phyloP scores from a whole-genome alignment of 2,888 invertebrate species.

The Eledona agricola region DNA sequence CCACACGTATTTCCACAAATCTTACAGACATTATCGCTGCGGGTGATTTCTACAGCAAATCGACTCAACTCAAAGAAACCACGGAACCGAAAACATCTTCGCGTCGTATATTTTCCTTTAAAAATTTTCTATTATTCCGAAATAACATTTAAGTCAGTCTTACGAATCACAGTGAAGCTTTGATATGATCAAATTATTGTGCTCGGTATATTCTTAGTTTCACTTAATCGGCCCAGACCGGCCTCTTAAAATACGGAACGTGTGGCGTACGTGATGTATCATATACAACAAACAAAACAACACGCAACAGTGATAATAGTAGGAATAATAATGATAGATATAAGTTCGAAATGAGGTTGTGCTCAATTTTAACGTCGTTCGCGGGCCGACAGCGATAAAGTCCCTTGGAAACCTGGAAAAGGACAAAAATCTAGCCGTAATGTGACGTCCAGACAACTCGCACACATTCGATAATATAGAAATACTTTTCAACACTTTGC shows the following conservation, averaged over 20 bases:
- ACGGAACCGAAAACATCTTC: slow-evolving; percentile 29
- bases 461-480: slow-evolving; percentile 60
- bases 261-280: slow-evolving; percentile 36
- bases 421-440: slow-evolving; percentile 54
- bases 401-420: slow-evolving; percentile 52
- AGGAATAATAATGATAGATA: too few relatives aligned
- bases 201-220: slow-evolving; percentile 57
- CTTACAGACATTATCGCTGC: slow-evolving; percentile 56
- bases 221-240: slow-evolving; percentile 1
- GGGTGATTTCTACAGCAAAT: slow-evolving; percentile 45
- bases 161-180: slow-evolving; percentile 68
- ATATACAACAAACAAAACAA: too few relatives aligned
- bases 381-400: slow-evolving; percentile 59
- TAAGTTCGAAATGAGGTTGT: slow-evolving; percentile 38
- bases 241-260: slow-evolving; percentile 45
- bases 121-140: slow-evolving; percentile 58
- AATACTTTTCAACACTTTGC: slow-evolving; percentile 61
- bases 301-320: too few relatives aligned
- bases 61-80: slow-evolving; percentile 35
- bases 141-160: slow-evolving; percentile 66
- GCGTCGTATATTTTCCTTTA: slow-evolving; percentile 49
- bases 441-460: slow-evolving; percentile 55
- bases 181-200: slow-evolving; percentile 67
- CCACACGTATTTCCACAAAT: slow-evolving; percentile 54
- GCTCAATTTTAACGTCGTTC: slow-evolving; percentile 52